Conservation (phyloP, 1,140 invertebrate species). For the Hylyphantes graminicola region DNA sequence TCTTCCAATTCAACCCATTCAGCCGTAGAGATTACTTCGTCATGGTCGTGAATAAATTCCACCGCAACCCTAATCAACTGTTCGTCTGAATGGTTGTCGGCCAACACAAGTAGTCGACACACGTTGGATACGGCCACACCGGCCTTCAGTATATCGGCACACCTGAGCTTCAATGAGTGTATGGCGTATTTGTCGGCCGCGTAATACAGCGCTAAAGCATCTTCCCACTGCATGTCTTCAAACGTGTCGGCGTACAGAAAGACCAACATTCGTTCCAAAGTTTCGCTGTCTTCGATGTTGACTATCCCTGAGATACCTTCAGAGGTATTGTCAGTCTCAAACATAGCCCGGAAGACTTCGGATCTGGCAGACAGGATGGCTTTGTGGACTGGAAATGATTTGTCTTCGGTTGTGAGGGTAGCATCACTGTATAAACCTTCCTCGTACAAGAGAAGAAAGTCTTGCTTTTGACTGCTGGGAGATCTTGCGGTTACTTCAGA, state of each 20-base stretch:
- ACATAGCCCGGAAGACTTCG: neutral
- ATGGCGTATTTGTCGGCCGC: neutral
- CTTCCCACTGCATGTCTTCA: neutral
- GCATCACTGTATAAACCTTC: too few species aligned
- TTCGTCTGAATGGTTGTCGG: too few species aligned
- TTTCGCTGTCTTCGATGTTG: neutral
- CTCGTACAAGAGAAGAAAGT: too few species aligned
- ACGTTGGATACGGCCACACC: too few species aligned
- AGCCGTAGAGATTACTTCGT: too few species aligned
- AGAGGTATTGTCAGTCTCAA: neutral
- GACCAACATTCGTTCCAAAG: neutral
- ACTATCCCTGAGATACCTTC: neutral
- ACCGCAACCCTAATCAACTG: too few species aligned
- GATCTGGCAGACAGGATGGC: neutral
- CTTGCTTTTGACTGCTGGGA: too few species aligned
- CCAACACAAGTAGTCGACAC: too few species aligned
- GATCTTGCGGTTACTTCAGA: too few species aligned
- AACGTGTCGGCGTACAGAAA: neutral
- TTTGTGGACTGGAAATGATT: neutral
- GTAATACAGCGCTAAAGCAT: neutral
- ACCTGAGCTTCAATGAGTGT: neutral
- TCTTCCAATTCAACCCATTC: too few species aligned
- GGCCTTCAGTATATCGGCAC: neutral
- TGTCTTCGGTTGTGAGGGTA: neutral
- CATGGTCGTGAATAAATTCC: too few species aligned